Evolutionary conservation across 2,797 vertebrate species (phyloP).

Genomic region (Psittacula derbiana): DNA sequence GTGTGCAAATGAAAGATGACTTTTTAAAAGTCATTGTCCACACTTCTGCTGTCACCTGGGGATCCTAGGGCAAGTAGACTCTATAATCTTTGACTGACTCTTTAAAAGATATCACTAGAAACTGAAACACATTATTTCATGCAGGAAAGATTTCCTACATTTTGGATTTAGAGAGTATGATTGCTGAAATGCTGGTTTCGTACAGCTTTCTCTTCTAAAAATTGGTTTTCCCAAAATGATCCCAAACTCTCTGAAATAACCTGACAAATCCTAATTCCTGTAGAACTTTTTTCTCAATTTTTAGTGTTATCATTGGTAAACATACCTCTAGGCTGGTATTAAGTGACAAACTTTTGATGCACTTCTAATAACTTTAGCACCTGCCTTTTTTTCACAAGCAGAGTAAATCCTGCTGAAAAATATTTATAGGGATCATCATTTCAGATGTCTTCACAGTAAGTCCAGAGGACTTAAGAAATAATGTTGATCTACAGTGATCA

Average conservation of each 20-base stretch:
- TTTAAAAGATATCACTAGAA: slow-evolving; percentile 20
- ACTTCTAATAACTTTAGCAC: slow-evolving; percentile 13
- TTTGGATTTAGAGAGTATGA: slow-evolving; percentile 37
- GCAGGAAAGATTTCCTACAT: slow-evolving; percentile 39
- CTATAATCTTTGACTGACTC: slow-evolving; percentile 32
- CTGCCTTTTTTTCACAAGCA: neutral
- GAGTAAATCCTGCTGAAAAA: neutral
- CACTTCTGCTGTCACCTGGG: neutral
- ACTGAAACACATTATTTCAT: slow-evolving; percentile 57
- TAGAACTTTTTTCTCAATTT: slow-evolving; percentile 5
- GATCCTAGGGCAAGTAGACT: slow-evolving; percentile 5
- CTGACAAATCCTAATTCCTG: slow-evolving; percentile 56
- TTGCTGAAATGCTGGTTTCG: slow-evolving; percentile 46
- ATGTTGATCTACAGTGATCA: neutral
- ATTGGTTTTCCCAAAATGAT: slow-evolving; percentile 45
- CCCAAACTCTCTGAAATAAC: slow-evolving; percentile 56
- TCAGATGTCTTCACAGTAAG: slow-evolving; percentile 28
- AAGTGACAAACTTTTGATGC: neutral
- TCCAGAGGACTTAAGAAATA: slow-evolving; percentile 7
- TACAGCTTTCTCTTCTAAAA: slow-evolving; percentile 25
- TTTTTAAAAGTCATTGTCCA: neutral
- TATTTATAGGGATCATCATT: slow-evolving; percentile 58
- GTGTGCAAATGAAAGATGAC: neutral
- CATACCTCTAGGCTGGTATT: slow-evolving; percentile 13
- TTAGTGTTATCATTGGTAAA: slow-evolving; percentile 33